A percentile compares a stretch with the other conserved stretches of the same genome.
phyloP scores from a whole-genome alignment of 2,797 vertebrate species.

The Sebastes kiyomatsui region DNA sequence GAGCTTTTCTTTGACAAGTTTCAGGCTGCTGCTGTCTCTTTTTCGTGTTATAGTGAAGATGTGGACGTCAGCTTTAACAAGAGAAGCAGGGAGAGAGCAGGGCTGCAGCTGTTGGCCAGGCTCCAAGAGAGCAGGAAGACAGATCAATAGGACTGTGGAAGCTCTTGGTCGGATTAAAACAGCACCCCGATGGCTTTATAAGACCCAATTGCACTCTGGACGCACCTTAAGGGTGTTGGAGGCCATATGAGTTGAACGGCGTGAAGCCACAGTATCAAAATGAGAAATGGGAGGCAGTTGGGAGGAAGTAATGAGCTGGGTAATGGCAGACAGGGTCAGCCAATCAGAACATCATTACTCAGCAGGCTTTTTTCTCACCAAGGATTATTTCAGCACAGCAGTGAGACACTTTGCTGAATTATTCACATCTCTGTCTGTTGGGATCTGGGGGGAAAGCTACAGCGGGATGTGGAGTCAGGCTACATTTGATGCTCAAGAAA shows the following conservation, averaged over 20 bases:
- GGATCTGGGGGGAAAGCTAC: constrained; percentile 37
- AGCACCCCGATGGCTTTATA: constrained; percentile 75
- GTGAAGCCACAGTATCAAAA: constrained; percentile 62
- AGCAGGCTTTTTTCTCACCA: constrained; percentile 50
- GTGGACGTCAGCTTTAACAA: constrained; percentile 65
- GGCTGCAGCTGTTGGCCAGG: constrained; percentile 43
- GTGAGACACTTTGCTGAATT: constrained; percentile 64
- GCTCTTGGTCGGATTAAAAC: constrained; percentile 81
- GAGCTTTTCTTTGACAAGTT: constrained; percentile 34
- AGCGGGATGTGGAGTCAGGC: constrained; percentile 31
- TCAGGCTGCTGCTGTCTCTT: constrained; percentile 4
- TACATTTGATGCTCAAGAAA: constrained; percentile 51
- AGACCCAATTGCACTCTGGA: constrained; percentile 72
- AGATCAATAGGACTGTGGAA: constrained; percentile 73
- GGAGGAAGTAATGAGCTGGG: constrained; percentile 71
- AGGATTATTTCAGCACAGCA: constrained; percentile 67
- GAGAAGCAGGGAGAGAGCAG: constrained; percentile 20
- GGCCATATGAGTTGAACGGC: constrained; percentile 52
- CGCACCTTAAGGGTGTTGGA: constrained; percentile 61
- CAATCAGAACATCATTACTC: constrained; percentile 78
- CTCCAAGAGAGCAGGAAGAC: constrained; percentile 56
- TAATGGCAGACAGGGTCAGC: constrained; percentile 73
- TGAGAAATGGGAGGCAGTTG: constrained; percentile 69
- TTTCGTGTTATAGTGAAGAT: constrained; percentile 50
- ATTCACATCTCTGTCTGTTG: constrained; percentile 61